Evolutionary conservation across 2,113 vertebrate species (phyloP).

Genomic region (Barbus barbus): DNA sequence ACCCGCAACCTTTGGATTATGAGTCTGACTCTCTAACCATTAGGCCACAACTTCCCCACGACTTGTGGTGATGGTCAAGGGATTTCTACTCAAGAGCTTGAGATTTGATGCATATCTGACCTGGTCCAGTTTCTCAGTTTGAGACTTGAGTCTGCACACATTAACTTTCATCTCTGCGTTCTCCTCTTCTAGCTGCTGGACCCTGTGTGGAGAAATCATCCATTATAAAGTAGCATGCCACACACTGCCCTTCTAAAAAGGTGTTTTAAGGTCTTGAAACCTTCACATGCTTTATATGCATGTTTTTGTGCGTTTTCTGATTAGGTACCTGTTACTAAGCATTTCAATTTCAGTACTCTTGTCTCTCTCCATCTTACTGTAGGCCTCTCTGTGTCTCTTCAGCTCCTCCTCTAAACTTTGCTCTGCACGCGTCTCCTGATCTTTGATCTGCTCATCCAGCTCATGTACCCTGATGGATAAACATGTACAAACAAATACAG

Average conservation of each 20-base stretch:
- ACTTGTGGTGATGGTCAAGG: neutral
- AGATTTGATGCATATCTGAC: conserved; percentile 20
- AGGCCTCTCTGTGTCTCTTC: conserved; percentile 86
- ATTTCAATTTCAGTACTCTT: conserved; percentile 85
- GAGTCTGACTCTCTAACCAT: too few relatives aligned
- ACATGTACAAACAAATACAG: conserved; percentile 30
- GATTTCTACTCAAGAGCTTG: neutral
- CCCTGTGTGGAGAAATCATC: conserved; percentile 26
- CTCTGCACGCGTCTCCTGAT: conserved; percentile 87
- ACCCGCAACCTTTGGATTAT: too few relatives aligned
- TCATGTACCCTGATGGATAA: conserved; percentile 85
- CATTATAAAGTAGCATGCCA: neutral
- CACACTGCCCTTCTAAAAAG: neutral
- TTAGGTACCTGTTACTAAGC: conserved; percentile 82
- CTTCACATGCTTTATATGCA: neutral
- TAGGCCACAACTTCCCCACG: too few relatives aligned
- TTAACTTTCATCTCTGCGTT: conserved; percentile 52
- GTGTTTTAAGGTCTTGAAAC: neutral
- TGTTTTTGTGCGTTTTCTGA: neutral
- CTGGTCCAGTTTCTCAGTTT: conserved; percentile 58
- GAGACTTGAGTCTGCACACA: conserved; percentile 57
- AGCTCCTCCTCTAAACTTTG: conserved; percentile 87
- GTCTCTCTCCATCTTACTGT: conserved; percentile 87
- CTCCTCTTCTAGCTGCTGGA: conserved; percentile 45
- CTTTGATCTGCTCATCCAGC: conserved; percentile 94